Evolutionary conservation across 2,113 vertebrate species (phyloP), one percentile per base, ranked within the genome.

Genomic region (Bos indicus): DNA sequence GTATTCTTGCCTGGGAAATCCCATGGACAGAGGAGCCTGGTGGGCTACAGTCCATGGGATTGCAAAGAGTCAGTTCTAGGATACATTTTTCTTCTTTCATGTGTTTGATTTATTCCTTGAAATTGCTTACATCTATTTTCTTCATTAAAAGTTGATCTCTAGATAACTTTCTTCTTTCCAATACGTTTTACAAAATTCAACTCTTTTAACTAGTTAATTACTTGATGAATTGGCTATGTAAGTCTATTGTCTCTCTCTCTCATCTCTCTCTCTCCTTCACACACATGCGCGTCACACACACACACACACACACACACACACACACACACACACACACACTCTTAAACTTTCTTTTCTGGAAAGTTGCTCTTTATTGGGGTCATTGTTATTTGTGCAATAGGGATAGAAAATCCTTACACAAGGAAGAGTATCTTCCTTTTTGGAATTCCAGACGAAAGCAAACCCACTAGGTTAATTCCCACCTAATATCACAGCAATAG

Each of bases 271-370:
- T 43, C 25, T 8, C 23, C 3, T 28, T 17, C 26, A 51, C 15
- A 30, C 46, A 10, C 13, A 3, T 16, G 6, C 1, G 0, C 0
- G 1, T 1, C 74, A 15, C 23, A 26, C 7, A 16, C 26, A 36
- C 36, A 36, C 36, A 36, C 36, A 36, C 36, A 36, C 36, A 28
- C 57, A 60, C 57, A 59, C 26, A 6, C 46, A 43, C 71, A 77
- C 40, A 51, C 5, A 81, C 28, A 51, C 26, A 51, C 9, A 48
- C 6, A 48, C 46, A 48, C 46, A 48, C 10, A 48, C 46, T 11
- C 46, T 21, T 21, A 52, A 2, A 6, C 30, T 81, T 51, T n/a
- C 48, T 81, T 21, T 81, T 81, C 16, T 52, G 46, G 10, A n/a
- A 81, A 33, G 17, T 52, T 52, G 17, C 10, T 52, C 17, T 81